Base-by-base conservation (phyloP, 2,888 invertebrate species). In the Patella pellucida region DNA sequence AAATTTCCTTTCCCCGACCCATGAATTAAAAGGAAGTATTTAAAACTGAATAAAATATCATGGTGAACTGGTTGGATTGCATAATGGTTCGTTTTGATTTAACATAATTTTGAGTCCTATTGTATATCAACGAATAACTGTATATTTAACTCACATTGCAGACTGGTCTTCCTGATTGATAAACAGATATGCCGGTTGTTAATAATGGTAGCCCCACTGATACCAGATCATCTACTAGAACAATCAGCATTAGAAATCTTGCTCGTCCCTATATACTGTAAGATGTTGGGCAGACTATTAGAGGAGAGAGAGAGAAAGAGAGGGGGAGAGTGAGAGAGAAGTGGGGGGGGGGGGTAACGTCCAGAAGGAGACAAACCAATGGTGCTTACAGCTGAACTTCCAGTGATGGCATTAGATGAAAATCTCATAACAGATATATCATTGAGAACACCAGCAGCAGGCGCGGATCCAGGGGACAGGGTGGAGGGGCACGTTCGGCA, bases 401-500 rank as follows among this genome's bases (percentile, higher is more conserved):
- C 76, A 56, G 73, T 70, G 56, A 72, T 69, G 1, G 79, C 51
- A 15, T 76, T 1, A 3, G 73, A 62, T n/a, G 69, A 15, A 69
- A 82, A 73, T 50, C 74, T 74, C 41, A 84, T 54, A 16, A 81
- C 15, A 62, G 79, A 81, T 41, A 84, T 79, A 74, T 83, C 84
- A 68, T 84, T 83, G 68, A 82, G 80, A 73, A 71, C 79, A n/a
- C 82, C 83, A 9, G 62, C 73, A 54, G 51, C 71, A 67, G n/a
- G n/a, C n/a, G n/a, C n/a, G n/a, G n/a, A n/a, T n/a, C n/a, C n/a
- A n/a, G n/a, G n/a, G n/a, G n/a, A n/a, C n/a, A n/a, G n/a, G n/a
- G n/a, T n/a, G n/a, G n/a, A n/a, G n/a, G n/a, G n/a, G n/a, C 16
- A 56, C 56, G 2, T 9, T 15, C 1, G 56, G 56, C 12, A 19